Conservation (phyloP, 2,113 vertebrate species). For the Ciconia stormi region DNA sequence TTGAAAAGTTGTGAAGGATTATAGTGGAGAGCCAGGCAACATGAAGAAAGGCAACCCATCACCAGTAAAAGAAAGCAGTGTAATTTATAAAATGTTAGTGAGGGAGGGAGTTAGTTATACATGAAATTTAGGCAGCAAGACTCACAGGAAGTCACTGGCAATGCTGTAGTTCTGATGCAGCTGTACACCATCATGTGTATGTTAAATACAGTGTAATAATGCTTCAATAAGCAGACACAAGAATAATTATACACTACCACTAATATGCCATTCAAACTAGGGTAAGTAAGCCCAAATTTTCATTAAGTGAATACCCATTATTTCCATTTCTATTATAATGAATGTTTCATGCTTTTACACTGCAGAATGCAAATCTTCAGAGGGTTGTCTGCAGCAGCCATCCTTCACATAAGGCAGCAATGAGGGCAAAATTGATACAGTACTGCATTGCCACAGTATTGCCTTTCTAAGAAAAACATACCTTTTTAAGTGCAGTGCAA, state of each 20-base stretch:
- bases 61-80: neutral
- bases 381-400: neutral
- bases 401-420: neutral
- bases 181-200: neutral
- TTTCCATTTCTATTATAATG: neutral
- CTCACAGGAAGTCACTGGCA: neutral
- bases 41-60: neutral
- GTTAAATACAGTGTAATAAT: neutral
- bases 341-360: neutral
- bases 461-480: neutral
- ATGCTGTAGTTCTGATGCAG: neutral
- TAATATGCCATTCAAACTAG: neutral
- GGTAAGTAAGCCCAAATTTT: neutral
- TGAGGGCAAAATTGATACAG: neutral
- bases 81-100: neutral
- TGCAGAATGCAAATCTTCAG: neutral
- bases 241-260: neutral
- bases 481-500: neutral
- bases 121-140: neutral
- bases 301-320: neutral
- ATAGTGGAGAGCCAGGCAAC: neutral
- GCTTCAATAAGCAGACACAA: neutral
- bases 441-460: neutral
- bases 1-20: neutral
- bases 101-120: neutral